Conservation (phyloP, 2,888 invertebrate species). For the Kuschelorhynchus macadamiae region DNA sequence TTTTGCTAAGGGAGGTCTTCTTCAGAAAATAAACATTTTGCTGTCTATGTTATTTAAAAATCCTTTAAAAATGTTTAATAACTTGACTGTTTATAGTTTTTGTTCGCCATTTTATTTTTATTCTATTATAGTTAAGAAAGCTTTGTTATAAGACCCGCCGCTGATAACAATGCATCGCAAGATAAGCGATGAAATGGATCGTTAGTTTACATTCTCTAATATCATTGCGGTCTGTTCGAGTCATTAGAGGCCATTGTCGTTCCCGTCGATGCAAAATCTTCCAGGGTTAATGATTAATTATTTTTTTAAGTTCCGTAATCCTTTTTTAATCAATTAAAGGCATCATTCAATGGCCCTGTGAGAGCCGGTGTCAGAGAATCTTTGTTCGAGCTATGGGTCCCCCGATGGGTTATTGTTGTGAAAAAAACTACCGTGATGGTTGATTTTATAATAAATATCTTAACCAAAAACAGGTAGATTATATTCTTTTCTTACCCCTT, state of each 20-base stretch:
- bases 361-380: slow-evolving; percentile 24
- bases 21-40: no score
- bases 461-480: slow-evolving; percentile 1
- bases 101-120: no score
- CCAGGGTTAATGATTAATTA: slow-evolving; percentile 66
- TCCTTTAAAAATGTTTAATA: no score
- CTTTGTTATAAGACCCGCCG: slow-evolving; percentile 9
- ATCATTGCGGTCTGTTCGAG: slow-evolving; percentile 65
- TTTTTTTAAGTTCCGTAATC: slow-evolving; percentile 64
- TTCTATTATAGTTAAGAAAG: no score
- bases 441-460: slow-evolving; percentile 1
- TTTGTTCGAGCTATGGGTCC: slow-evolving; percentile 23
- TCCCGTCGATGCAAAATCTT: slow-evolving; percentile 61
- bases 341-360: slow-evolving; percentile 48
- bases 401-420: slow-evolving; percentile 29
- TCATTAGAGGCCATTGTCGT: slow-evolving; percentile 66
- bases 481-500: no score
- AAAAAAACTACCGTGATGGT: slow-evolving; percentile 23
- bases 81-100: no score
- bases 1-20: no score
- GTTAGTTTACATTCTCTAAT: slow-evolving; percentile 67
- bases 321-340: slow-evolving; percentile 66
- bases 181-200: slow-evolving; percentile 67
- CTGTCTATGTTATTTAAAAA: no score
- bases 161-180: slow-evolving; percentile 33